A percentile compares a stretch with the other conserved stretches of the same genome.
Conservation (phyloP, 2,797 vertebrate species). For the Nyctibius grandis region DNA sequence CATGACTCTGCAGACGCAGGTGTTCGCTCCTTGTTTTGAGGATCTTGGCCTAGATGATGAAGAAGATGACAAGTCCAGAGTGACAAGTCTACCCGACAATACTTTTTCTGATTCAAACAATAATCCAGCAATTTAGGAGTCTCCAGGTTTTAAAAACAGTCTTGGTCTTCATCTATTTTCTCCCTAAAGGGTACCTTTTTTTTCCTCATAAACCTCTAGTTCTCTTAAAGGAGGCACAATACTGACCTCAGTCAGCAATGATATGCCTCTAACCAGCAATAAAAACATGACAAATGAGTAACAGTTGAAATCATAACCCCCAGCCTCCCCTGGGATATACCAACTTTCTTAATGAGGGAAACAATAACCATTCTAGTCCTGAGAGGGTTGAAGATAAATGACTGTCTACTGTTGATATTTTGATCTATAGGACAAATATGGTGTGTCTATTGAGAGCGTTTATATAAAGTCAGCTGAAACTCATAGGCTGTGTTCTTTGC, state of each 20-base stretch:
- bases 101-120: background rate
- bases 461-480: background rate
- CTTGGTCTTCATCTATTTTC: background rate
- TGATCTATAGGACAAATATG: slow-evolving; percentile 31
- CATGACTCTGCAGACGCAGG: background rate
- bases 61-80: background rate
- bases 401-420: slow-evolving; percentile 18
- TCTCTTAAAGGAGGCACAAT: background rate
- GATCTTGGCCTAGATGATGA: background rate
- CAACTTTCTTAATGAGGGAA: slow-evolving; percentile 34
- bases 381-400: slow-evolving; percentile 18
- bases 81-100: accelerated
- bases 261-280: background rate
- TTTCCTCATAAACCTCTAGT: background rate
- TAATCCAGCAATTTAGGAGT: background rate
- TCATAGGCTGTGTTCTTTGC: background rate
- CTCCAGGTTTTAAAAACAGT: background rate
- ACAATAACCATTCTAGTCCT: slow-evolving; percentile 8
- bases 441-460: background rate
- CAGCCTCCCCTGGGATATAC: background rate
- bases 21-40: background rate
- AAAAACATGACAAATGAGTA: slow-evolving; percentile 44
- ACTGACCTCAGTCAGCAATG: background rate
- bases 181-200: background rate
- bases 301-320: background rate